Base-by-base conservation (phyloP, 2,797 vertebrate genomes). In the Gallinago nigripennis region DNA sequence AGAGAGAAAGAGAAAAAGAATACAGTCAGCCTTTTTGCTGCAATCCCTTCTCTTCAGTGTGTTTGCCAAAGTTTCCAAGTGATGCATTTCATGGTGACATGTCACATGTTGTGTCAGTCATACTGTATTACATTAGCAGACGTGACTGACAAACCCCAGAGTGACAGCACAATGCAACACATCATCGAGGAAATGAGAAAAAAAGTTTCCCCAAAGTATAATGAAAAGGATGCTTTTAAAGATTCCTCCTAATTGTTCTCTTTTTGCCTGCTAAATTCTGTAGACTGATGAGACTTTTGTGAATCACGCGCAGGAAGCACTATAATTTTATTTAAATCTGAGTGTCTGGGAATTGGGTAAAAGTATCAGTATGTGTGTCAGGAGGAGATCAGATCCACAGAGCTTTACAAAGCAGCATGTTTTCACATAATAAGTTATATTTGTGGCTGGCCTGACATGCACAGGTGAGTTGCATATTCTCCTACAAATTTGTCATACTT, bases 61-160 rank as follows among this genome's bases (percentile, higher is more conserved):
- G 31, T 91, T 96, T 92, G 85, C 92, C 39, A 46, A 81, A 88
- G 84, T 95, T 97, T 95, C 73, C 65, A 70, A 58, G 61, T n/a
- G 46, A 88, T 86, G 56, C 56, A 69, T 87, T 92, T 90, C 76
- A 87, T 53, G 65, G 70, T 96, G 97, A 96, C 96, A 90, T 90
- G 82, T 87, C 93, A 96, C 94, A 94, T 90, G 80, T 92, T 95
- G 93, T 92, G 92, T 94, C 94, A 82, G 43, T 96, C 97, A 94
- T 88, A 78, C 66, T 79, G 82, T 46, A 76, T 96, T 95, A 95
- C 57, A 90, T 75, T 83, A 89, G 48, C 37, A 48, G 70, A 90
- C 6, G 3, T 96, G 95, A 96, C 50, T 96, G 96, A 96, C 89
- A 80, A 95, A 92, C 83, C 85, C 79, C 53, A 63, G 77, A 94